Conservation (phyloP, 2,797 vertebrate species). For the Mus caroli region DNA sequence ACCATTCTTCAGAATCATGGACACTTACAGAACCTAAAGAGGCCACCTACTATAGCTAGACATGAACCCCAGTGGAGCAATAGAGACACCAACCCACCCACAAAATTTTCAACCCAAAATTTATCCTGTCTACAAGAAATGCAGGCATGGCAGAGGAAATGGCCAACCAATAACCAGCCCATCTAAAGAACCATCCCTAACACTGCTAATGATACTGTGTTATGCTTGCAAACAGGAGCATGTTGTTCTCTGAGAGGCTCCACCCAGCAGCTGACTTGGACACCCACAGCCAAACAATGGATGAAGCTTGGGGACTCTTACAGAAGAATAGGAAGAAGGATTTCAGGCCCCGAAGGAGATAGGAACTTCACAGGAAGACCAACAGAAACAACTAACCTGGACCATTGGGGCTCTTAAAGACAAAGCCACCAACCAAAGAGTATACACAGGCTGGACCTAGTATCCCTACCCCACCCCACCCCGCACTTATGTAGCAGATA, state of each 20-base stretch:
- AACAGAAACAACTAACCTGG: background rate
- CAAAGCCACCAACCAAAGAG: background rate
- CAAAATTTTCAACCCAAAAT: background rate
- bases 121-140: background rate
- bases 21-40: background rate
- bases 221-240: background rate
- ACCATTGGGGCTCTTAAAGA: background rate
- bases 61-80: background rate
- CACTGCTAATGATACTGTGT: background rate
- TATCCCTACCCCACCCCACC: background rate
- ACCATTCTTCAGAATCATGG: no score
- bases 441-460: background rate
- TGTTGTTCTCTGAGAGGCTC: background rate
- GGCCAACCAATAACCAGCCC: background rate
- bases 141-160: background rate
- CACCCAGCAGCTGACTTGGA: background rate
- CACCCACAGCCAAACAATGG: background rate
- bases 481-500: background rate
- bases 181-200: background rate
- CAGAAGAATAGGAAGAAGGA: background rate
- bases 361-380: background rate
- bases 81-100: background rate
- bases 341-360: background rate
- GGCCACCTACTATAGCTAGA: background rate
- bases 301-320: background rate